phyloP scores from a whole-genome alignment of 2,113 vertebrate species.

The Girardinichthys multiradiatus region DNA sequence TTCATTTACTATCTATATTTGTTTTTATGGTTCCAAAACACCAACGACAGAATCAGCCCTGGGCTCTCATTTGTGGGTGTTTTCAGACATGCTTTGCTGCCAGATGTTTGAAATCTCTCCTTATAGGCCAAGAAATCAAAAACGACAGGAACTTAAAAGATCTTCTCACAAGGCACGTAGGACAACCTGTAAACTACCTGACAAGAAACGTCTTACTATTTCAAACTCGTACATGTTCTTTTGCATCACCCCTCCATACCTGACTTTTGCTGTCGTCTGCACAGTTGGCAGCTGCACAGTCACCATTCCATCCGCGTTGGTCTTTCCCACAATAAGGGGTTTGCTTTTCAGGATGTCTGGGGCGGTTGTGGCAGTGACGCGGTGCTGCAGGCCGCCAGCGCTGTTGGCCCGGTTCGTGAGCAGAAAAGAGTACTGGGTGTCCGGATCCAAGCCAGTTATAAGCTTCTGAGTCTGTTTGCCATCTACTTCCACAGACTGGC shows the following conservation, averaged over 20 bases:
- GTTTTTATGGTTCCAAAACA: constrained; percentile 38
- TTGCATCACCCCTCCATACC: constrained; percentile 78
- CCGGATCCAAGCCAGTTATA: constrained; percentile 91
- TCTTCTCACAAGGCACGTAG: neutral
- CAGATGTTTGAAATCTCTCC: constrained; percentile 44
- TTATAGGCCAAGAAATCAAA: constrained; percentile 14
- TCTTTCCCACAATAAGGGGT: constrained; percentile 92
- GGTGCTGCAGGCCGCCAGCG: constrained; percentile 94
- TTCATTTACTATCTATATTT: constrained; percentile 30
- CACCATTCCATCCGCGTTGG: constrained; percentile 93
- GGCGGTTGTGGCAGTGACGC: constrained; percentile 90
- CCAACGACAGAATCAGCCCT: constrained; percentile 41
- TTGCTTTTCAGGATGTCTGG: constrained; percentile 93
- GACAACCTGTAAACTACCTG: neutral
- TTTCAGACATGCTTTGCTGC: constrained; percentile 36
- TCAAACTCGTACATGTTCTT: neutral
- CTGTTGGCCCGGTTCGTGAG: constrained; percentile 95
- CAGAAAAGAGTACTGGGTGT: constrained; percentile 95
- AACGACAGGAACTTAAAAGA: no score
- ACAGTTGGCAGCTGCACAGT: constrained; percentile 93
- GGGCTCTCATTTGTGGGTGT: constrained; percentile 40
- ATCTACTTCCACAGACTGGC: constrained; percentile 93
- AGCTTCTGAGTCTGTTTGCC: constrained; percentile 93
- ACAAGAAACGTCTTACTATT: neutral
- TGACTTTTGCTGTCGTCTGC: constrained; percentile 90